These are phyloP conservation scores for Cephus sareptanus DNA, from an alignment of 2,888 invertebrate genomes.

Conservation along the genomic window DNA sequence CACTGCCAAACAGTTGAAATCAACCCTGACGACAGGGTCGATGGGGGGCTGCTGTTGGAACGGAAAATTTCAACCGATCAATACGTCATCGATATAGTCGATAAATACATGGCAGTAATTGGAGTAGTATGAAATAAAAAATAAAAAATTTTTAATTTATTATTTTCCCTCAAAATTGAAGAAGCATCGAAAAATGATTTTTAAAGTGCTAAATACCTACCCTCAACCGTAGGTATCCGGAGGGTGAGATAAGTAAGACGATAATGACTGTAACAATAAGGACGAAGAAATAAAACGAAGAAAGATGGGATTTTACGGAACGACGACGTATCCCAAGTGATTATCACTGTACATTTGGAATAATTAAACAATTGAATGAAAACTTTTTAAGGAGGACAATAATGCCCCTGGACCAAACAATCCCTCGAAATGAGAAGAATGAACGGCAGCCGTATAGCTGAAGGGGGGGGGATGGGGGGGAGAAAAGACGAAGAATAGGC, in stretches of 20 bases:
- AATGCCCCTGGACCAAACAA: neutral
- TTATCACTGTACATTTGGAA: constrained; percentile 50
- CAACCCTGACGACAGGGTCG: neutral
- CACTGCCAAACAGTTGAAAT: neutral
- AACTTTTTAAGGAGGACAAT: constrained; percentile 32
- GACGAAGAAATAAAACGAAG: neutral
- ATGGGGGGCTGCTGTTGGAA: neutral
- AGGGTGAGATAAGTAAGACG: neutral
- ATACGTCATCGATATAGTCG: neutral
- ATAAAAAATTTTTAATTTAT: neutral
- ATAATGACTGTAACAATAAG: neutral
- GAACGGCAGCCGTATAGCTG: neutral
- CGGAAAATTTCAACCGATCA: neutral
- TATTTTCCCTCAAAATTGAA: neutral
- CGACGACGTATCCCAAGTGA: constrained; percentile 25
- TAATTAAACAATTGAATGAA: constrained; percentile 53
- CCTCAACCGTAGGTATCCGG: neutral
- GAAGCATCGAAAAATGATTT: neutral
- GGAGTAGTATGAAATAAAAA: neutral
- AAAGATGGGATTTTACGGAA: neutral
- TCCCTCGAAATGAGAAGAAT: constrained; percentile 1
- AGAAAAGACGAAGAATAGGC: neutral
- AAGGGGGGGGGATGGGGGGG: no score
- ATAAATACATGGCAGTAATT: neutral
- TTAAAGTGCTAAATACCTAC: neutral